These are phyloP conservation scores for Amphipoea lucens DNA, from an alignment of 2,888 invertebrate genomes.

Conservation along the genomic window DNA sequence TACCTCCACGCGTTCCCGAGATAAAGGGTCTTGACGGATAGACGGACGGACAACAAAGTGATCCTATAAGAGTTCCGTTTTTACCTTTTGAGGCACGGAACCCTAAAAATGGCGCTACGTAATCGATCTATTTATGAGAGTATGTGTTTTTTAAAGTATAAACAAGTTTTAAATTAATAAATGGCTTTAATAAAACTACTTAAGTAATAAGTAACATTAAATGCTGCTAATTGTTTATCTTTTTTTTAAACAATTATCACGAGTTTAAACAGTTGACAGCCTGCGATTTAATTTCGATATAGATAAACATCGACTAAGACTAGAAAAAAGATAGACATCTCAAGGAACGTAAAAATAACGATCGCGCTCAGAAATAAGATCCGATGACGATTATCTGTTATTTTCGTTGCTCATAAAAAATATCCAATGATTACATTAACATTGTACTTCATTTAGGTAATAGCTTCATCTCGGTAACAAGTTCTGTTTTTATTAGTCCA, in stretches of 20 bases:
- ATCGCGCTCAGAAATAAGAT: background rate
- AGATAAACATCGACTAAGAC: background rate
- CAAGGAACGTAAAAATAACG: background rate
- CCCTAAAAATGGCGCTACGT: background rate
- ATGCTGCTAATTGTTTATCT: background rate
- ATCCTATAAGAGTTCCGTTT: too few species aligned
- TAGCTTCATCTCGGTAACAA: background rate
- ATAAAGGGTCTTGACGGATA: too few species aligned
- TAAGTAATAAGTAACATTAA: too few species aligned
- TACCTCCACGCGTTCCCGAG: too few species aligned
- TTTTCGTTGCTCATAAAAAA: background rate
- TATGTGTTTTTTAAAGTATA: background rate
- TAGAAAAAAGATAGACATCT: background rate
- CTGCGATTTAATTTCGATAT: background rate
- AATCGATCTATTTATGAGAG: background rate
- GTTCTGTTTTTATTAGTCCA: background rate
- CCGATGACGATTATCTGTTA: background rate
- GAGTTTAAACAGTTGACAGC: background rate
- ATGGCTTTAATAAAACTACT: background rate
- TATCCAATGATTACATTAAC: background rate
- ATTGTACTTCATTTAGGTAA: background rate
- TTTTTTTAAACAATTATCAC: background rate
- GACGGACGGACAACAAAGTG: too few species aligned
- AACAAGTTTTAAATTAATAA: background rate
- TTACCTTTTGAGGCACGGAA: too few species aligned